Conservation (phyloP, 1,140 invertebrate genomes). For the Bombus fervidus region DNA sequence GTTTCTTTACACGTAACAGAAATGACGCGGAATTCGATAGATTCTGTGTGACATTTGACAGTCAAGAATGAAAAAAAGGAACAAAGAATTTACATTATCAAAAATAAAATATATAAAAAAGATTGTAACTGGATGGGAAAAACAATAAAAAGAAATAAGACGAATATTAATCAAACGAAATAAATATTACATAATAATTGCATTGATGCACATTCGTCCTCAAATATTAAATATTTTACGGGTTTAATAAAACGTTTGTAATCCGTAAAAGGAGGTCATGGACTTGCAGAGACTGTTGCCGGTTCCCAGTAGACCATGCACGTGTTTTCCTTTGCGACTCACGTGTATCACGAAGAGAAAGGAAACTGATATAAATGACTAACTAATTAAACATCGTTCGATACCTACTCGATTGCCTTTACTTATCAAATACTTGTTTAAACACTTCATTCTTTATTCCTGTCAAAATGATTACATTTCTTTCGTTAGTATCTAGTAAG, state of each 20-base stretch:
- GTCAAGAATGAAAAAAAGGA: not conserved
- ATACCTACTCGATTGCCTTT: not conserved
- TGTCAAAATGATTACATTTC: not conserved
- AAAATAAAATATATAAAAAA: not conserved
- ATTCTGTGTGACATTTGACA: not conserved
- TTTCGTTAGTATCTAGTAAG: not conserved
- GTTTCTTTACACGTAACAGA: not conserved
- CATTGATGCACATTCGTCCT: too few species aligned
- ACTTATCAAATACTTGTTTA: not conserved
- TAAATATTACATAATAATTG: too few species aligned
- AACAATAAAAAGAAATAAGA: too few species aligned
- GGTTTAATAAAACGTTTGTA: not conserved
- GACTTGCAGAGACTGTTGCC: constrained; percentile 30
- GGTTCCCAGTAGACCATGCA: constrained; percentile 44
- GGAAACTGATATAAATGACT: constrained; percentile 20
- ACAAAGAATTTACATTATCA: not conserved
- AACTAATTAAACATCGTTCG: constrained; percentile 27
- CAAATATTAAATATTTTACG: too few species aligned
- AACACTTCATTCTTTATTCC: not conserved
- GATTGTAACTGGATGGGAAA: too few species aligned
- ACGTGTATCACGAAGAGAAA: constrained; percentile 45
- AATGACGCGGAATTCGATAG: too few species aligned
- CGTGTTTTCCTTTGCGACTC: constrained; percentile 41
- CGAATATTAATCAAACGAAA: too few species aligned
- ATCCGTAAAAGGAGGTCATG: constrained; percentile 41